Conservation (phyloP, 1,140 invertebrate genomes). For the Drosophila burlai region DNA sequence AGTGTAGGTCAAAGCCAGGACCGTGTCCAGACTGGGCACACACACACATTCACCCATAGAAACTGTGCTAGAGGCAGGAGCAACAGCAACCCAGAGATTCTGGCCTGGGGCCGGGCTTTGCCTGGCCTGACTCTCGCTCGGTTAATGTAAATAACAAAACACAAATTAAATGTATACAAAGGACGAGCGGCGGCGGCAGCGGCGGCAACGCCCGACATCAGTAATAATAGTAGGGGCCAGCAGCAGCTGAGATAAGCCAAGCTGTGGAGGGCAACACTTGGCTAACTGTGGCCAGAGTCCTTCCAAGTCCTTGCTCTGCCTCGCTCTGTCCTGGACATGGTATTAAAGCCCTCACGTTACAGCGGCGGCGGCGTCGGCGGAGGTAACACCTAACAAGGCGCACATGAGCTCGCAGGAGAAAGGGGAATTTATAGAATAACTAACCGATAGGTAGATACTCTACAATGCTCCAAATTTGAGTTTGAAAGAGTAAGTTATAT, state of each 20-base stretch:
- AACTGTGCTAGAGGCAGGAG: slow-evolving; percentile 67
- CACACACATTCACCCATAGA: slow-evolving; percentile 23
- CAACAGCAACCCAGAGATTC: slow-evolving; percentile 14
- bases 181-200: slow-evolving; percentile 41
- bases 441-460: slow-evolving; percentile 5
- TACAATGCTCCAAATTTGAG: neutral
- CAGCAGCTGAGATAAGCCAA: slow-evolving; percentile 79
- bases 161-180: slow-evolving; percentile 84
- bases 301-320: slow-evolving; percentile 19
- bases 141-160: slow-evolving; percentile 84
- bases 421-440: neutral
- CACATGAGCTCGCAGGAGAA: slow-evolving; percentile 30
- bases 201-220: slow-evolving; percentile 20
- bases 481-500: too few relatives aligned
- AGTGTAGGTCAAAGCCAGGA: slow-evolving; percentile 6
- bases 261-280: slow-evolving; percentile 59
- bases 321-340: slow-evolving; percentile 49
- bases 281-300: slow-evolving; percentile 63
- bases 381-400: slow-evolving; percentile 66
- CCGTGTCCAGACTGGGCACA: slow-evolving; percentile 19
- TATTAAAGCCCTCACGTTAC: slow-evolving; percentile 71
- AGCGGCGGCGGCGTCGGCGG: slow-evolving; percentile 25
- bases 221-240: slow-evolving; percentile 36
- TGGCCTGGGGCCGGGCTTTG: slow-evolving; percentile 20
- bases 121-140: slow-evolving; percentile 58